Evolutionary conservation across 2,113 vertebrate species (phyloP).

Genomic region (Chunga burmeisteri): DNA sequence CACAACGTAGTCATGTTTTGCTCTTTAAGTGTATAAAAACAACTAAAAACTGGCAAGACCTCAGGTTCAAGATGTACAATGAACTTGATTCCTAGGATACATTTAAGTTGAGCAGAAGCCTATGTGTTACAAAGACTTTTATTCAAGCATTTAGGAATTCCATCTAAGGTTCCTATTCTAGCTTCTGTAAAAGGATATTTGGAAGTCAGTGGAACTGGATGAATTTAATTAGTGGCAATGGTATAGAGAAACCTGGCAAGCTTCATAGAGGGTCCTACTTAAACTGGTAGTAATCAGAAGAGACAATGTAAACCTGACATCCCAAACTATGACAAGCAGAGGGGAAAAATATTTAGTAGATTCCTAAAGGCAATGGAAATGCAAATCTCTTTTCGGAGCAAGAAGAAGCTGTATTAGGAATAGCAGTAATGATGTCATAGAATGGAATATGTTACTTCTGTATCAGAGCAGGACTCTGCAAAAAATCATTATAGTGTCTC

Average conservation of each 20-base stretch:
- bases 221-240: background rate
- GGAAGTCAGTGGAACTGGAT: background rate
- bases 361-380: background rate
- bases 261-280: background rate
- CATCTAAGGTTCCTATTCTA: background rate
- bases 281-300: background rate
- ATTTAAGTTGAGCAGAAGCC: background rate
- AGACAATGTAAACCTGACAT: background rate
- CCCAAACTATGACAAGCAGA: background rate
- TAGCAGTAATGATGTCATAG: background rate
- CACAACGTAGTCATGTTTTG: background rate
- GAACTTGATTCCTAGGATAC: background rate
- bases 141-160: background rate
- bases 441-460: background rate
- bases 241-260: background rate
- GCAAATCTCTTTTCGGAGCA: background rate
- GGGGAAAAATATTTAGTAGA: background rate
- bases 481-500: background rate
- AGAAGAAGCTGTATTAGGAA: background rate
- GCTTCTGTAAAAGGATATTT: background rate
- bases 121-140: background rate
- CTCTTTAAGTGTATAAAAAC: background rate
- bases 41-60: background rate
- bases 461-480: background rate
- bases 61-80: background rate